Evolutionary conservation across 2,888 invertebrate species (phyloP).

Genomic region (Euclidia mi): DNA sequence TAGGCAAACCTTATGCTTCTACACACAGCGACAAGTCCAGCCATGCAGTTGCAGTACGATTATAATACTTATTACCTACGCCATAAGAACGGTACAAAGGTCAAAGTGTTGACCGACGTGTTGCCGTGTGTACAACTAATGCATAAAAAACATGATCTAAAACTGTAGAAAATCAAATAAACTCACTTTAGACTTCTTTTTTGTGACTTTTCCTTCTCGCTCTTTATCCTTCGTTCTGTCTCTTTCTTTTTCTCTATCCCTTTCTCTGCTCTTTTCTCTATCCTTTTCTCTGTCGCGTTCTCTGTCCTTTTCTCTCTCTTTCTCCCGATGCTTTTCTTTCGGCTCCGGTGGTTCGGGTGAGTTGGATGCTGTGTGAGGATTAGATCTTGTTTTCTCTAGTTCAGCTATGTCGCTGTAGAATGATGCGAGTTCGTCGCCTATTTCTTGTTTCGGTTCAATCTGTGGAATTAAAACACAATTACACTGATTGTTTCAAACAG

Average conservation of each 20-base stretch:
- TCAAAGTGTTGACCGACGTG: too few species aligned
- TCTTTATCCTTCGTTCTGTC: conserved; percentile 30
- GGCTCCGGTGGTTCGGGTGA: conserved; percentile 56
- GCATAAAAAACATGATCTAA: too few species aligned
- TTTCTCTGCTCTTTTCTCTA: conserved; percentile 19
- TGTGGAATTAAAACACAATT: conserved; percentile 29
- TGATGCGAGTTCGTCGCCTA: conserved; percentile 85
- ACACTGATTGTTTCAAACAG: too few species aligned
- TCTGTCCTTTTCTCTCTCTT: conserved; percentile 21
- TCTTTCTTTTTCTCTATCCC: conserved; percentile 35
- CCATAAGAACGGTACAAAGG: too few species aligned
- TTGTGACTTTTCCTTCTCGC: conserved; percentile 51
- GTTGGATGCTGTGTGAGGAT: conserved; percentile 46
- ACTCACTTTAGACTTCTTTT: conserved; percentile 73
- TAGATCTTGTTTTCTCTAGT: conserved; percentile 75
- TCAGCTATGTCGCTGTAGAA: conserved; percentile 90
- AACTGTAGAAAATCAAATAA: background rate
- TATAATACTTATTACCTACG: too few species aligned
- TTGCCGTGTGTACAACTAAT: too few species aligned
- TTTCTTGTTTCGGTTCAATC: conserved; percentile 75
- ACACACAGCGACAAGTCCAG: too few species aligned
- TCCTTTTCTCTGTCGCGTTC: conserved; percentile 38
- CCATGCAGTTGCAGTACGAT: too few species aligned
- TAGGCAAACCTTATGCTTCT: too few species aligned
- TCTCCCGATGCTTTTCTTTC: conserved; percentile 24